phyloP scores from a whole-genome alignment of 2,113 vertebrate species.

The Limanda limanda region DNA sequence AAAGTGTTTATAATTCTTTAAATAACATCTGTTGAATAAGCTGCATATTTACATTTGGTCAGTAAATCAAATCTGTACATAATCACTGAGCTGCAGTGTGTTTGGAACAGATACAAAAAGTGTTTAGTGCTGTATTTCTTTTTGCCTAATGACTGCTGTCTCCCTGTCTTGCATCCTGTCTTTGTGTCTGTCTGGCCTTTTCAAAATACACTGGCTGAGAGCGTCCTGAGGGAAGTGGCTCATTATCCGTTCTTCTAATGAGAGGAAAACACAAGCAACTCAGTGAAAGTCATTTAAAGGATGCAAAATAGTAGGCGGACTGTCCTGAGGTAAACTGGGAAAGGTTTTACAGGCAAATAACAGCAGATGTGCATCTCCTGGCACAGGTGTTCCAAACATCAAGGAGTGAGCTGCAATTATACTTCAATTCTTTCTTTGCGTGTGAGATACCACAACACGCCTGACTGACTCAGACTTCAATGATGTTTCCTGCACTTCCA shows the following conservation, averaged over 20 bases:
- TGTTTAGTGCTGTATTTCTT: neutral
- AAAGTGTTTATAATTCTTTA: constrained; percentile 56
- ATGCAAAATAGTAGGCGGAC: constrained; percentile 31
- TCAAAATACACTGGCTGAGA: constrained; percentile 43
- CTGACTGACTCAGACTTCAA: neutral
- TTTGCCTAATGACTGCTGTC: constrained; percentile 32
- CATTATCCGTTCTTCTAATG: constrained; percentile 53
- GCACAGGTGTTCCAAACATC: constrained; percentile 21
- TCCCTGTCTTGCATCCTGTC: constrained; percentile 26
- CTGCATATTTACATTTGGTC: constrained; percentile 50
- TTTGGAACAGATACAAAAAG: neutral
- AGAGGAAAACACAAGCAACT: constrained; percentile 33
- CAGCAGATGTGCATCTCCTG: neutral
- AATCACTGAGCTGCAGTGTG: neutral
- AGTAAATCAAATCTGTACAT: constrained; percentile 22
- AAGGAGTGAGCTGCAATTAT: constrained; percentile 16
- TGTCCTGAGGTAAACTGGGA: constrained; percentile 58
- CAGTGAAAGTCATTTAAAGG: constrained; percentile 45
- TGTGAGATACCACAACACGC: neutral
- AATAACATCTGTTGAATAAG: constrained; percentile 64
- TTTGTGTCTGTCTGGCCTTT: constrained; percentile 50
- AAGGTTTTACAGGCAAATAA: constrained; percentile 34
- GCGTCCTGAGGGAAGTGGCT: constrained; percentile 46
- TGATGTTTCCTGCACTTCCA: neutral
- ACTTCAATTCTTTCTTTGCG: constrained; percentile 2